Conservation (phyloP, 2,113 vertebrate genomes). For the Pelodiscus sinensis region DNA sequence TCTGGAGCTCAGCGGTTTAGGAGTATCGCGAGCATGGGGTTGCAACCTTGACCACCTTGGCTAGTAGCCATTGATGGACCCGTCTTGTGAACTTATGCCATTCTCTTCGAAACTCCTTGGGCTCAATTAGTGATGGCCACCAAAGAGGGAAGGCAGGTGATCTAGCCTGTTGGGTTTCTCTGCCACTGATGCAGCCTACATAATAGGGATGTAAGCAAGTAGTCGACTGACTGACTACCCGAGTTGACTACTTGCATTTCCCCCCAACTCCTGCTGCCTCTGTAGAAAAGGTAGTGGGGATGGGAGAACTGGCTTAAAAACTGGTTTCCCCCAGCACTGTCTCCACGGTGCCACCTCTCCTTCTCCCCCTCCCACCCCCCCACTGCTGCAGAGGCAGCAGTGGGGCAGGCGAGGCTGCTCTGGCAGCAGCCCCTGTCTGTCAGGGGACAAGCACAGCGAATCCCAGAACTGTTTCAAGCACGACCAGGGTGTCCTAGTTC, state of each 20-base stretch:
- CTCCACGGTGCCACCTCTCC: too few relatives aligned
- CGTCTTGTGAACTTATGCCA: not conserved
- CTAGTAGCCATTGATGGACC: not conserved
- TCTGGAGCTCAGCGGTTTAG: not conserved
- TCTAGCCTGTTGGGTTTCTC: not conserved
- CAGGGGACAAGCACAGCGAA: fast-evolving
- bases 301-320: too few relatives aligned
- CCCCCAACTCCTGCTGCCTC: too few relatives aligned
- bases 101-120: not conserved
- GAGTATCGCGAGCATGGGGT: not conserved
- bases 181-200: conserved; percentile 47
- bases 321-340: too few relatives aligned
- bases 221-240: too few relatives aligned
- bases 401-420: not conserved
- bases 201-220: not conserved
- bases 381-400: not conserved
- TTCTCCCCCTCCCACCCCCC: too few relatives aligned
- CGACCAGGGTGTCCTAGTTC: fast-evolving
- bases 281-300: too few relatives aligned
- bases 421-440: too few relatives aligned
- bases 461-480: fast-evolving
- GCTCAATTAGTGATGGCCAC: not conserved
- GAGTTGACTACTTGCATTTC: too few relatives aligned
- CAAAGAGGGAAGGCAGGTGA: too few relatives aligned
- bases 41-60: not conserved